Evolutionary conservation across 2,888 invertebrate genomes (phyloP).

Genomic region (Lottia scabra): DNA sequence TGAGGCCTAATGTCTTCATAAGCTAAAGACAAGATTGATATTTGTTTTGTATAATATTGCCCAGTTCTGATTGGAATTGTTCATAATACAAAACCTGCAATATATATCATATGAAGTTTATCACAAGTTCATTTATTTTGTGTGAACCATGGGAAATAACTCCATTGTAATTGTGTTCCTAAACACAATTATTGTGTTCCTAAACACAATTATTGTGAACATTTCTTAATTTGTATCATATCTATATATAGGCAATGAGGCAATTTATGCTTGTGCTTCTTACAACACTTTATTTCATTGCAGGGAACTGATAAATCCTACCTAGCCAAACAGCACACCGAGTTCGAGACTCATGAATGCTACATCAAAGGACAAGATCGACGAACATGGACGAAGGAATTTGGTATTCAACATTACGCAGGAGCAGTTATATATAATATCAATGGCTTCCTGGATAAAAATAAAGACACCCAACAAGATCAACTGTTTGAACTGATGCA

Average conservation of each 20-base stretch:
- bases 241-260: too few relatives aligned
- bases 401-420: conserved; percentile 61
- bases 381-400: conserved; percentile 56
- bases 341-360: conserved; percentile 47
- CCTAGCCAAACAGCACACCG: conserved; percentile 57
- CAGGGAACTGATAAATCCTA: conserved; percentile 61
- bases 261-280: too few relatives aligned
- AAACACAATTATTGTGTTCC: too few relatives aligned
- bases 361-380: conserved; percentile 59
- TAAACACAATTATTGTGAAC: too few relatives aligned
- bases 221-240: too few relatives aligned
- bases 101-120: too few relatives aligned
- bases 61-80: too few relatives aligned
- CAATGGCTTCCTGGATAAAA: conserved; percentile 60
- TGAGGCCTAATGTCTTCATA: too few relatives aligned
- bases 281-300: neutral
- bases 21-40: neutral
- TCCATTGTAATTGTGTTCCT: too few relatives aligned
- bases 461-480: conserved; percentile 63
- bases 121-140: too few relatives aligned
- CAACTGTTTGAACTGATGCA: conserved; percentile 63
- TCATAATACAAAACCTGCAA: too few relatives aligned
- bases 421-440: conserved; percentile 55
- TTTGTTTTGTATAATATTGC: neutral
- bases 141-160: too few relatives aligned